Percentiles rank a stretch among this genome's conserved stretches.
phyloP scores from a whole-genome alignment of 2,888 invertebrate genomes.

The Ichneumon xanthorius region DNA sequence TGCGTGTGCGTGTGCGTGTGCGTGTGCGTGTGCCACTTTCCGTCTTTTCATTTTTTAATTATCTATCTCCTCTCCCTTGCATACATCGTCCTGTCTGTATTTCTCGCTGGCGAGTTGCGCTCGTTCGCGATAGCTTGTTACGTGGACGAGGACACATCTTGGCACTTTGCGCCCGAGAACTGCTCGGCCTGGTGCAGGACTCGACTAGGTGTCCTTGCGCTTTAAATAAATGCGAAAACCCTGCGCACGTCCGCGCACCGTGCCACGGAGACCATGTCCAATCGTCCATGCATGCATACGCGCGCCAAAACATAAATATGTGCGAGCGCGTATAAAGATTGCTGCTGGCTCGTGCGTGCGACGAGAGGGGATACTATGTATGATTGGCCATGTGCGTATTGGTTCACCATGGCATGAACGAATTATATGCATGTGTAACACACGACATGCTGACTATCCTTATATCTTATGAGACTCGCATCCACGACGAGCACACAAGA shows the following conservation, averaged over 20 bases:
- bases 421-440: conserved; percentile 39
- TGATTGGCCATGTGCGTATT: conserved; percentile 15
- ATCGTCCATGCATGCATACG: conserved; percentile 55
- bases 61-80: conserved; percentile 38
- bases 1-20: no score
- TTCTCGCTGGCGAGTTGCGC: conserved; percentile 51
- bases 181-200: conserved; percentile 74
- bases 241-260: conserved; percentile 66
- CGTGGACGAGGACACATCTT: conserved; percentile 81
- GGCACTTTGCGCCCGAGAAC: conserved; percentile 80
- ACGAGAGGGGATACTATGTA: conserved; percentile 4
- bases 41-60: conserved; percentile 22
- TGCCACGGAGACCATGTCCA: conserved; percentile 62
- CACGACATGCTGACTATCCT: conserved; percentile 30
- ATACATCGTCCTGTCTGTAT: conserved; percentile 40
- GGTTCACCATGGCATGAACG: conserved; percentile 30
- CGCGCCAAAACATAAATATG: conserved; percentile 44
- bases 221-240: conserved; percentile 82
- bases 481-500: conserved; percentile 7
- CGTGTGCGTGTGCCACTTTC: no score
- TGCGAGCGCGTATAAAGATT: conserved; percentile 37
- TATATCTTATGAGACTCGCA: conserved; percentile 23
- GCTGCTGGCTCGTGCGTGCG: conserved; percentile 19
- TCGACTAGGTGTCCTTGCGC: conserved; percentile 83
- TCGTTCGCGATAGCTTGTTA: conserved; percentile 74